Evolutionary conservation across 2,113 vertebrate genomes (phyloP), one percentile per base, ranked within the genome.

Genomic region (Mixornis gularis): DNA sequence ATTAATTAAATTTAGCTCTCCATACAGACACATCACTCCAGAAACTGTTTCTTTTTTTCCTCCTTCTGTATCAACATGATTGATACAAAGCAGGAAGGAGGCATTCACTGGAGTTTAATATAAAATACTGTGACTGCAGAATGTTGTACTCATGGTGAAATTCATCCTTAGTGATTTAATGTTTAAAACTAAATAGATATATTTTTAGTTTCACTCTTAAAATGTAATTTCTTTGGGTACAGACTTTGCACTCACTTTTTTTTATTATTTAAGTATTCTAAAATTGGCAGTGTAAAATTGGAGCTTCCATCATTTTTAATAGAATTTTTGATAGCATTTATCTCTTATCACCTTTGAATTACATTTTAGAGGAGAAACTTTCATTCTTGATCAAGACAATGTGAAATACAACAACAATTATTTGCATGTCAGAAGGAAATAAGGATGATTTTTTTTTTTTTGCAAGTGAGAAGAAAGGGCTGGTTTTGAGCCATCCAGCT

Each of bases 1-100:
- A 94, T 85, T 89, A 95, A 95, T 87, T 93, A 93, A 87, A 93
- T 85, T 65, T 30, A 92, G 55, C 7, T 76, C 59, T 58, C 44
- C 32, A 77, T 65, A 51, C 20, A 92, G 51, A 63, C 71, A 91
- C 82, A 90, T 81, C 56, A 70, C 86, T 38, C 25, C 62, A 94
- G 91, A 92, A 91, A 80, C 25, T 32, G 12, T 81, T 85, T 77
- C 38, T 68, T 80, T 91, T 84, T 88, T 78, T 12, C 6, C 6
- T 64, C 19, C 22, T 63, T 22, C n/a, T 19, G 51, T 55, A 83
- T 27, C 63, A 93, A 53, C 81, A 95, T 84, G 56, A 88, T 82
- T 94, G 63, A 76, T 90, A 91, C 68, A 94, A 86, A 93, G 90
- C 65, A 91, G 49, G 38, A 80, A 79, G 48, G 52, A 66, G 26